Percentiles rank a stretch among this genome's conserved stretches.
phyloP scores from a whole-genome alignment of 1,140 invertebrate genomes.

The Calephelis virginiensis region DNA sequence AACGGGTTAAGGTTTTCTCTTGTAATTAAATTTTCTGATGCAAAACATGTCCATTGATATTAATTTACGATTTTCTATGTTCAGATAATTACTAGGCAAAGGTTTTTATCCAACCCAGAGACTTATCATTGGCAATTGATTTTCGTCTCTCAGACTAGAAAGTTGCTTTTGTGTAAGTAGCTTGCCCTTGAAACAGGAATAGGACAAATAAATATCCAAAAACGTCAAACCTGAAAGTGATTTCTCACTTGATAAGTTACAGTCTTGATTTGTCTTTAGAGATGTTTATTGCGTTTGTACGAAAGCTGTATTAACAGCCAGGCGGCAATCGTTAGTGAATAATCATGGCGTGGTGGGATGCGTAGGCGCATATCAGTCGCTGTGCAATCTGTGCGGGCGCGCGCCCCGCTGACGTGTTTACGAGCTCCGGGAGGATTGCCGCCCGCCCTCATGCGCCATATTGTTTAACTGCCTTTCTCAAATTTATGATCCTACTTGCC shows the following conservation, averaged over 20 bases:
- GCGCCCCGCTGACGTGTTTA: conserved; percentile 66
- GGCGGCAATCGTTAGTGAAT: conserved; percentile 55
- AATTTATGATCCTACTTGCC: conserved; percentile 60
- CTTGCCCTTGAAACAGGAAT: too few relatives aligned
- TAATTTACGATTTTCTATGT: too few relatives aligned
- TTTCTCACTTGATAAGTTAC: conserved; percentile 31
- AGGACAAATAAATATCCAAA: background rate
- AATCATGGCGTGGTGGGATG: conserved; percentile 39
- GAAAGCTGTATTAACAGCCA: conserved; percentile 45
- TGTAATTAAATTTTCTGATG: too few relatives aligned
- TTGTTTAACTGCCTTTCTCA: conserved; percentile 66
- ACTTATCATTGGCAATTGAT: too few relatives aligned
- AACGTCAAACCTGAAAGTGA: conserved; percentile 7
- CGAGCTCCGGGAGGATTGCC: conserved; percentile 45
- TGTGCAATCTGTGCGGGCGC: conserved; percentile 58
- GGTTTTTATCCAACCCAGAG: too few relatives aligned
- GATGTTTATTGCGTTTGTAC: conserved; percentile 39
- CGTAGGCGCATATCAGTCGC: conserved; percentile 46
- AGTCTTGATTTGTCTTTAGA: conserved; percentile 31
- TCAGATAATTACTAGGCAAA: too few relatives aligned
- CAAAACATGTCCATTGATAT: too few relatives aligned
- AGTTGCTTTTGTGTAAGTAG: too few relatives aligned
- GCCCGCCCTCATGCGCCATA: conserved; percentile 65
- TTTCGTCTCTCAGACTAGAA: too few relatives aligned
- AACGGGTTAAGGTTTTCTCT: too few relatives aligned